Evolutionary conservation across 2,113 vertebrate genomes (phyloP), one percentile per base, ranked within the genome.

Genomic region (Eudorcas thomsonii): DNA sequence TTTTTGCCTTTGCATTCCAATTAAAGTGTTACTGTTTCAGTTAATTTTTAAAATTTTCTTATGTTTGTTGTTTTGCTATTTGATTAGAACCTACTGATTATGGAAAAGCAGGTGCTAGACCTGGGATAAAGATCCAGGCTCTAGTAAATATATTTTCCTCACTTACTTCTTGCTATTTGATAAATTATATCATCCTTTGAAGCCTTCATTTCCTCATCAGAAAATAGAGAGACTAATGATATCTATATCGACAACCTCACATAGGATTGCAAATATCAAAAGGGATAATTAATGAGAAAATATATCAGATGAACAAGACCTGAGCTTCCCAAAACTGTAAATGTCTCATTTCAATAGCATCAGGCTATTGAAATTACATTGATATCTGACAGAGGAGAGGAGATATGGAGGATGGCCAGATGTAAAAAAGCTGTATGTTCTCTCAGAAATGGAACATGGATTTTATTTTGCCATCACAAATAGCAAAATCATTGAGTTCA

Each of bases 1-100:
- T 92, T 67, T 74, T 94, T 90, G 11, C 17, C 67, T 97, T 95
- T 91, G 88, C 81, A 96, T 87, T 93, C n/a, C 83, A 92, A 95
- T 94, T n/a, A 93, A 95, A 80, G 12, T 81, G 25, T 39, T 94
- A 26, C 2, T 50, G n/a, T 91, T 87, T 93, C n/a, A 36, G 2
- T 39, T n/a, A 16, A 13, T 26, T 71, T 33, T 54, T 7, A 21
- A 13, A 62, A 88, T 59, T 23, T 78, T 43, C 48, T 50, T 62
- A 45, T 52, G 59, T n/a, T 83, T 89, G 48, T 67, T 88, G 36
- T 91, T 94, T 90, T 59, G n/a, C 19, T 77, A 1, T 90, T 88
- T 85, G 62, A 80, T 45, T 88, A 43, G 62, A 77, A 80, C 59
- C 10, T 80, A 16, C 92, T 74, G 43, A 90, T 81, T 91, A 89